Base-by-base conservation (phyloP, 64 coral and sea anemone species). In the Pocillopora verrucosa region DNA sequence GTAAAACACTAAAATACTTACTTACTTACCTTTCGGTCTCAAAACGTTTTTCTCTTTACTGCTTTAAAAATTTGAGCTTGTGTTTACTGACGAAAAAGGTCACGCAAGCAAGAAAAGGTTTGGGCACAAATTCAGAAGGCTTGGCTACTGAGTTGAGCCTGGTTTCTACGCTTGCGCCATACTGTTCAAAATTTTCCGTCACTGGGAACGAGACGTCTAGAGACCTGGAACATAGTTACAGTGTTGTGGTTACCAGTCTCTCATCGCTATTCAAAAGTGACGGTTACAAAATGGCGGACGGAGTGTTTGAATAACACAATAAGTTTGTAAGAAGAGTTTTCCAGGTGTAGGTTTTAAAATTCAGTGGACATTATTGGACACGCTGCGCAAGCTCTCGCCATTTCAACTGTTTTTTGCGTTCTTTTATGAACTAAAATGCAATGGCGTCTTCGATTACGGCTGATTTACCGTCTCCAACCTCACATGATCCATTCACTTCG, bases 361-460 rank as follows among this genome's bases (percentile, higher is more conserved):
- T 70, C 25, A 24, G 9, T 24, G 10, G 4, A 70, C n/a, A 24
- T 9, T 24, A 24, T 22, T 9, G 25, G 67, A 11, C 7, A 24
- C 67, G 5, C 11, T 70, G 67, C 25, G 1, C 67, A 70, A n/a
- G 10, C 22, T 9, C 10, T 70, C 5, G 10, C 22, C 67, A 70
- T 24, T 11, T 70, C 11, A 70, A 24, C 22, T 24, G 2, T 24
- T 10, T 70, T 7, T 24, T 24, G 1, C 67, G n/a, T 11, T 70
- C 11, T 67, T 70, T 70, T 70, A 70, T 70, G 20, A 20, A 35
- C 13, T 85, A 20, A 41, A 72, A 70, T 72, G 17, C 62, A 58
- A 85, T 85, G 82, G 82, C 82, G 62, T 67, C 65, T 72, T 85
- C 65, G n/a, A 70, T 72, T 65, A 12, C 64, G 1, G 12, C 61